Evolutionary conservation across 2,113 vertebrate species (phyloP).

Genomic region (Oplegnathus fasciatus): DNA sequence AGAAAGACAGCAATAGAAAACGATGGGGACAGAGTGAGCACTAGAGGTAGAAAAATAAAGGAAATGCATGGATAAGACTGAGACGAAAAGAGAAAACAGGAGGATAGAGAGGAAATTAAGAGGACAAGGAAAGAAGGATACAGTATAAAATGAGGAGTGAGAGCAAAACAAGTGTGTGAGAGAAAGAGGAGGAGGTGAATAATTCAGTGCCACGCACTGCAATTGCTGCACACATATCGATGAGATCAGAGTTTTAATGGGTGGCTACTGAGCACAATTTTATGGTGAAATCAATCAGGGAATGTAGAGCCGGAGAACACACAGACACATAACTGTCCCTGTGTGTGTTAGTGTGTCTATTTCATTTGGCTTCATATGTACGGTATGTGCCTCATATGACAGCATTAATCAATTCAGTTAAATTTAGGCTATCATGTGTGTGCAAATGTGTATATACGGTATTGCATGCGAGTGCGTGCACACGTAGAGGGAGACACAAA

Average conservation of each 20-base stretch:
- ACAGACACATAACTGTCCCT: slow-evolving; percentile 46
- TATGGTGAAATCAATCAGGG: slow-evolving; percentile 90
- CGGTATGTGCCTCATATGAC: not conserved
- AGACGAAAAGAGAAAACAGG: slow-evolving; percentile 40
- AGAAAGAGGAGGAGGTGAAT: slow-evolving; percentile 84
- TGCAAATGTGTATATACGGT: not conserved
- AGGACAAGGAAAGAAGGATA: slow-evolving; percentile 52
- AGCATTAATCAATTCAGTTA: not conserved
- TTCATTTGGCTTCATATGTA: slow-evolving; percentile 3
- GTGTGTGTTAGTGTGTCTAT: slow-evolving; percentile 19
- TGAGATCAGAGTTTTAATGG: slow-evolving; percentile 91
- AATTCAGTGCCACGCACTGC: slow-evolving; percentile 86
- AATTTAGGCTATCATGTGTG: not conserved
- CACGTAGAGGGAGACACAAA: not conserved
- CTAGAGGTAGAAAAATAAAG: slow-evolving; percentile 39
- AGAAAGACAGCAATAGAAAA: slow-evolving; percentile 31
- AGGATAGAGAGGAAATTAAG: slow-evolving; percentile 54
- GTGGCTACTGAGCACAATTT: slow-evolving; percentile 88
- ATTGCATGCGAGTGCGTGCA: not conserved
- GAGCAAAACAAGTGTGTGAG: slow-evolving; percentile 52
- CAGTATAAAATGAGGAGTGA: slow-evolving; percentile 52
- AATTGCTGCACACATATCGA: slow-evolving; percentile 86
- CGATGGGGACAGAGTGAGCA: slow-evolving; percentile 52
- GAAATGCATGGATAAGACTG: slow-evolving; percentile 30
- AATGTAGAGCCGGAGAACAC: slow-evolving; percentile 69